Evolutionary conservation across 2,113 vertebrate genomes (phyloP).

Genomic region (Vombatus ursinus): DNA sequence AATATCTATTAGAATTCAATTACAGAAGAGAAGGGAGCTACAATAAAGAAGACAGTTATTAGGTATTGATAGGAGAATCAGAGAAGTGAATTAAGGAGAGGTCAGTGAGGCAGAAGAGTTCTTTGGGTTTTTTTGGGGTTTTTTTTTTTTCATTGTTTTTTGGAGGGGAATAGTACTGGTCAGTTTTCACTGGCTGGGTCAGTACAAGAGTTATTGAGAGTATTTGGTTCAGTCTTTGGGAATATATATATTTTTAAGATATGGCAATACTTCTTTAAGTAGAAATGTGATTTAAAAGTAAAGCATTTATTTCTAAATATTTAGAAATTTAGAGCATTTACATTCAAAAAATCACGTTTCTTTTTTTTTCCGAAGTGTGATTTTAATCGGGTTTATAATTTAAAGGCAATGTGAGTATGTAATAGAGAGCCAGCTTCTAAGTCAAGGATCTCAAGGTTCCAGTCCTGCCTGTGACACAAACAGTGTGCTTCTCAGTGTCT

Average conservation of each 20-base stretch:
- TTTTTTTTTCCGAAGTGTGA: background rate
- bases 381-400: background rate
- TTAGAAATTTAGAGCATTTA: too few species aligned
- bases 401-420: background rate
- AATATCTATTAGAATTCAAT: background rate
- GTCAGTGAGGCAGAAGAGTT: background rate
- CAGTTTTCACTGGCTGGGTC: background rate
- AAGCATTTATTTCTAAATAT: background rate
- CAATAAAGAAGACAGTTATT: background rate
- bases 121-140: background rate
- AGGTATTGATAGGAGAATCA: background rate
- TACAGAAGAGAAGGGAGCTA: background rate
- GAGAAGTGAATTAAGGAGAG: background rate
- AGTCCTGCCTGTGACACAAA: background rate
- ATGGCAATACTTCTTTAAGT: background rate
- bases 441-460: background rate
- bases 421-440: background rate
- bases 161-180: background rate
- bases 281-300: background rate
- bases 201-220: background rate
- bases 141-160: too few species aligned
- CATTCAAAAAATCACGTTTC: too few species aligned
- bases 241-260: background rate
- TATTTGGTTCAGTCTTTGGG: background rate
- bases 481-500: background rate